Base-by-base conservation (phyloP, 1,140 invertebrate species). In the Acromyrmex heyeri region DNA sequence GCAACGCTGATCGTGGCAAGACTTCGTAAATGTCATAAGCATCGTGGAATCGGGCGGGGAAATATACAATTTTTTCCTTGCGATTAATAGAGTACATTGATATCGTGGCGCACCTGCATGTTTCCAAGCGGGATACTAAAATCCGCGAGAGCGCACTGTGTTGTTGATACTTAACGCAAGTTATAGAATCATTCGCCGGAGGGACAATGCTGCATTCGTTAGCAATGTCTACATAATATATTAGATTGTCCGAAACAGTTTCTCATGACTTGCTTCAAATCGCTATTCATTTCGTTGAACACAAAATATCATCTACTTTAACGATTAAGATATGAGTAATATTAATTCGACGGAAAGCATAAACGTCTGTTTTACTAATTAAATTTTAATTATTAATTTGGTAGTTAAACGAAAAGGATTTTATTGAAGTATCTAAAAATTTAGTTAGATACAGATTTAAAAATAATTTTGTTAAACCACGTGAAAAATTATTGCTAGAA, bases 11-110 rank as follows among this genome's bases (percentile, higher is more conserved):
- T 85, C 73, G 44, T 34, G n/a, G 16, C n/a, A 30, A 64, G 70
- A 55, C 34, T 24, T 53, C 73, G 70, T 77, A 75, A 77, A 85
- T 85, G 73, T 85, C 82, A 82, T 53, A 59, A 48, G 53, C 79
- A 38, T 44, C 79, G 65, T 48, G 53, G 48, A 79, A 69, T 79
- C 62, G 77, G 48, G 21, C 53, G 79, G 21, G 21, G 34, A 73
- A 73, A 59, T 82, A 30, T 59, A 30, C 34, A 38, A 59, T 30
- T 73, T 72, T 82, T 73, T 16, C 21, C 5, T 18, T 34, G 12
- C 67, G 14, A 72, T 59, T 81, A 82, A 82, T 73, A 38, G n/a
- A 24, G 30, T n/a, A 21, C 67, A 82, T 61, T 44, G 78, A 72
- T 81, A 72, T 44, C 48, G 48, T 4, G 62, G 62, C 24, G 67